phyloP scores from a whole-genome alignment of 2,888 invertebrate species.

The Gymnosoma rotundatum region DNA sequence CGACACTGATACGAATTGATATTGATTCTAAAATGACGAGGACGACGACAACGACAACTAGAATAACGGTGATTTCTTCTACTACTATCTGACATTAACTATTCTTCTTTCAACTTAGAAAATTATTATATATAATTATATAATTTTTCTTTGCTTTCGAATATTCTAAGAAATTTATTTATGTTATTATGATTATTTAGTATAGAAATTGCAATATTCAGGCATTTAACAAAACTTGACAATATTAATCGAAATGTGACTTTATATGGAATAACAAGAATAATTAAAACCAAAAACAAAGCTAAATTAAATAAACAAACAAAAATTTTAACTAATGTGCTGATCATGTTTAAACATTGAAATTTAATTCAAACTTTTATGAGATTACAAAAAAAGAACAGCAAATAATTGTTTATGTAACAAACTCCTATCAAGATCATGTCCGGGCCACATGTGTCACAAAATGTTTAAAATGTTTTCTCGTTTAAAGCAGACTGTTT shows the following conservation, averaged over 20 bases:
- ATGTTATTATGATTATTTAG: neutral
- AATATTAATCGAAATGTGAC: conserved; percentile 41
- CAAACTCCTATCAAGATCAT: conserved; percentile 63
- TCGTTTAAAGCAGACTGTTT: conserved; percentile 10
- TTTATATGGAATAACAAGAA: conserved; percentile 34
- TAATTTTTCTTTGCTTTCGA: neutral
- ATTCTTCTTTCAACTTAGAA: too few species aligned
- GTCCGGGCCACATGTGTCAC: conserved; percentile 45
- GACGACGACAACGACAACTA: too few species aligned
- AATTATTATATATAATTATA: too few species aligned
- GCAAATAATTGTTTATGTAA: conserved; percentile 53
- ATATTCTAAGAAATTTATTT: neutral
- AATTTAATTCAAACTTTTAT: conserved; percentile 41
- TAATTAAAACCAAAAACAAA: conserved; percentile 32
- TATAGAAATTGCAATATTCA: neutral
- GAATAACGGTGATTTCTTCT: too few species aligned
- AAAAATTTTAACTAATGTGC: neutral
- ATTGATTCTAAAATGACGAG: too few species aligned
- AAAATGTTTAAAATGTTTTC: conserved; percentile 32
- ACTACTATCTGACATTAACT: too few species aligned
- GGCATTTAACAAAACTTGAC: too few species aligned
- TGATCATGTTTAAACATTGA: conserved; percentile 31
- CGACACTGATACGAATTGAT: too few species aligned
- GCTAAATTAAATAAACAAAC: conserved; percentile 2
- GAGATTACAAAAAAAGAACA: conserved; percentile 9